A percentile compares a stretch with the other conserved stretches of the same genome.
Conservation (phyloP, 2,797 vertebrate species). For the Molossus alvarezi region DNA sequence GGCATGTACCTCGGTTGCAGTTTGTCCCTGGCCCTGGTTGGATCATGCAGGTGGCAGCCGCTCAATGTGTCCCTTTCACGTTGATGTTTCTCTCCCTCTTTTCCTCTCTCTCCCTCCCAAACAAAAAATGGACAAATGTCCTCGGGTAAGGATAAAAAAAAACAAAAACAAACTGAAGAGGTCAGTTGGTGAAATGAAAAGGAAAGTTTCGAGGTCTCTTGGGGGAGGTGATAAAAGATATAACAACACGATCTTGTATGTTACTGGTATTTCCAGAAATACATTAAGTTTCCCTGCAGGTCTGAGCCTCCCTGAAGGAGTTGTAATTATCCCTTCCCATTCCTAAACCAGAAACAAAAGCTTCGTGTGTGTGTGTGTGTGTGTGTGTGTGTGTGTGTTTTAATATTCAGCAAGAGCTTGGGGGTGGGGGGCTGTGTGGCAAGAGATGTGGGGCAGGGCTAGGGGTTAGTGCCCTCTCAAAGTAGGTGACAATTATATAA, state of each 20-base stretch:
- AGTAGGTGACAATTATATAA: neutral
- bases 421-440: too few relatives aligned
- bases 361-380: neutral
- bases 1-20: too few relatives aligned
- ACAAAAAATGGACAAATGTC: too few relatives aligned
- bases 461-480: neutral
- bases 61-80: too few relatives aligned
- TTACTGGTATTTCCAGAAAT: neutral
- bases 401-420: neutral
- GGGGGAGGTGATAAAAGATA: neutral
- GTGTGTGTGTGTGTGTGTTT: neutral
- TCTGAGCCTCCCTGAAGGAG: neutral
- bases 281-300: neutral
- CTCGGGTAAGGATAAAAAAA: too few relatives aligned
- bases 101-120: too few relatives aligned
- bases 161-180: neutral
- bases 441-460: neutral
- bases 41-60: too few relatives aligned
- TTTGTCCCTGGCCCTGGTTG: too few relatives aligned
- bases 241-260: neutral
- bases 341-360: neutral
- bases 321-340: neutral
- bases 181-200: neutral
- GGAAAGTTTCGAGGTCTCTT: slow-evolving; percentile 7
- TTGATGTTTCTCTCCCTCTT: too few relatives aligned